These are phyloP conservation scores for Ianthella basta DNA, from an alignment of 37 sponge, comb jelly and placozoan genomes.

Conservation along the genomic window DNA sequence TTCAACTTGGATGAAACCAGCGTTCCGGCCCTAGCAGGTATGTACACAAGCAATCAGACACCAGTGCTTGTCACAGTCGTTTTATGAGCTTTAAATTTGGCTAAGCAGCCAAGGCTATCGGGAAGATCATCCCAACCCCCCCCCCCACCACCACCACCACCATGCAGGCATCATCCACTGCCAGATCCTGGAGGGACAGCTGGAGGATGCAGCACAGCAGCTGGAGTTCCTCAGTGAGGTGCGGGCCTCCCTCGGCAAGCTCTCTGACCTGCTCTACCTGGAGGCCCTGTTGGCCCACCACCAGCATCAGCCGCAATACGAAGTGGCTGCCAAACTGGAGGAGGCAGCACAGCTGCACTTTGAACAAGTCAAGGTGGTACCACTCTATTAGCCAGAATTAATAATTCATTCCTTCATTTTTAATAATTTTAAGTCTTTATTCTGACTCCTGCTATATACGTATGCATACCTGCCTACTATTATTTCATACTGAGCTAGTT, in stretches of 20 bases:
- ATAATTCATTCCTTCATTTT: slow-evolving; percentile 2
- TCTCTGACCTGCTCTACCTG: slow-evolving; percentile 54
- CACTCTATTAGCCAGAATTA: background rate
- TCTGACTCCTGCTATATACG: background rate
- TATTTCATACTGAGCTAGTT: too few species aligned
- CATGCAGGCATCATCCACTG: slow-evolving; percentile 84
- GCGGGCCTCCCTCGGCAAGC: slow-evolving; percentile 60
- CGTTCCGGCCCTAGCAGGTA: slow-evolving; percentile 70
- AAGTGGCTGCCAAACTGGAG: slow-evolving; percentile 51
- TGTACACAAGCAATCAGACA: background rate
- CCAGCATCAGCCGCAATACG: slow-evolving; percentile 7
- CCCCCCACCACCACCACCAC: background rate
- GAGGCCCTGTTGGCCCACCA: slow-evolving; percentile 62
- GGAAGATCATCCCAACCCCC: background rate
- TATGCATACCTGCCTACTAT: too few species aligned
- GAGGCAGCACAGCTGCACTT: slow-evolving; percentile 64
- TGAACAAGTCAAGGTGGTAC: slow-evolving; percentile 41
- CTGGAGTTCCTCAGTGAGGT: slow-evolving; percentile 92
- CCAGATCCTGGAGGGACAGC: slow-evolving; percentile 72
- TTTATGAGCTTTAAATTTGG: background rate
- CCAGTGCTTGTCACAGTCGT: background rate
- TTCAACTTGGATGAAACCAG: slow-evolving; percentile 86
- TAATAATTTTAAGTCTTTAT: background rate
- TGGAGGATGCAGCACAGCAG: slow-evolving; percentile 90
- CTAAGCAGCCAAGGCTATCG: background rate